A percentile compares a stretch with the other conserved stretches of the same genome.
Evolutionary conservation across 2,888 invertebrate species (phyloP).

Genomic region (Cephonodes hylas): DNA sequence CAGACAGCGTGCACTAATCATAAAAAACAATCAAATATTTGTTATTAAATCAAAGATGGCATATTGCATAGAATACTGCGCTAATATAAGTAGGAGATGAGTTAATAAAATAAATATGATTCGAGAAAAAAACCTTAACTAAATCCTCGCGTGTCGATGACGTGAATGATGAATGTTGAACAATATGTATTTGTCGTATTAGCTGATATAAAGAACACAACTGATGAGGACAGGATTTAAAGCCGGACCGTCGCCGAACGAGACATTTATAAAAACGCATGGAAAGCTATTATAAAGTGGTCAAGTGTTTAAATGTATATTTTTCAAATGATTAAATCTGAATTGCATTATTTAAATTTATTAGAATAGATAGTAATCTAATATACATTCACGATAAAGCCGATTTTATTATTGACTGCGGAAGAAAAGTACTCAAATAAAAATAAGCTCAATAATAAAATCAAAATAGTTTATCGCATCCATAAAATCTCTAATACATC

Average conservation of each 20-base stretch:
- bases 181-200: slow-evolving; percentile 66
- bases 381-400: neutral
- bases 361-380: neutral
- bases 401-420: neutral
- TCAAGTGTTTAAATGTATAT: slow-evolving; percentile 17
- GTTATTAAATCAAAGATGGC: slow-evolving; percentile 54
- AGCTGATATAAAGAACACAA: slow-evolving; percentile 51
- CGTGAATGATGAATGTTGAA: slow-evolving; percentile 68
- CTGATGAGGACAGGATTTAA: slow-evolving; percentile 43
- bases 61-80: slow-evolving; percentile 49
- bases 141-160: slow-evolving; percentile 56
- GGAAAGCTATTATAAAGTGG: neutral
- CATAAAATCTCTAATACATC: no score
- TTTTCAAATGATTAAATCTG: slow-evolving; percentile 7
- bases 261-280: slow-evolving; percentile 1
- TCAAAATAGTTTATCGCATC: no score
- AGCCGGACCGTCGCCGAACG: slow-evolving; percentile 18
- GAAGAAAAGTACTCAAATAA: neutral
- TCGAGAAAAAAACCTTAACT: slow-evolving; percentile 45
- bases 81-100: slow-evolving; percentile 52
- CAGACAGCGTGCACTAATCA: neutral
- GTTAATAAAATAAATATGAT: slow-evolving; percentile 63
- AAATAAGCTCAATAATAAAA: no score
- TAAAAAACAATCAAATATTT: slow-evolving; percentile 17
- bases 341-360: slow-evolving; percentile 18